Evolutionary conservation across 1,140 invertebrate species (phyloP), one percentile per base, ranked within the genome.

Genomic region (Drosophila pruinosa): DNA sequence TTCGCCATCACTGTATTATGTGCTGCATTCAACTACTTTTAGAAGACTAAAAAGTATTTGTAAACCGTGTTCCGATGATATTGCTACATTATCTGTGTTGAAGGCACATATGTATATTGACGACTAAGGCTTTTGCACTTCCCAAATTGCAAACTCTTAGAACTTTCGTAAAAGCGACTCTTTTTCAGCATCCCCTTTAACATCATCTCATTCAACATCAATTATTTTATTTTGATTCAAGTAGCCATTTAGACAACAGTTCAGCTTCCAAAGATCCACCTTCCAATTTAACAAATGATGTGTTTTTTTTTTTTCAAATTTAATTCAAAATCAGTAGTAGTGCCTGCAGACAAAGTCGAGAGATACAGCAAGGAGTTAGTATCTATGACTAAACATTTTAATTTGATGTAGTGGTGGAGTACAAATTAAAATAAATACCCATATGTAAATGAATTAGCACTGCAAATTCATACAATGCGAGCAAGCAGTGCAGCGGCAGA

Each of bases 1-100:
- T 26, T 67, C 65, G 6, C 57, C 72, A 15, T 75, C 72, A 12
- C 34, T 71, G 7, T 68, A 58, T 47, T 75, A 62, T 53, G 72
- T 78, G 2, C 17, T 69, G 21, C 70, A 65, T 39, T 59, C 58
- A n/a, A n/a, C n/a, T n/a, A n/a, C n/a, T n/a, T n/a, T n/a, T n/a
- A n/a, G n/a, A 17, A 39, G 5, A 39, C 15, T 39, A 14, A 39
- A 59, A 54, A 70, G 52, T 59, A 28, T 67, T 19, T 28, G 31
- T 31, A 36, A 53, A 54, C 68, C 58, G 17, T 62, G 14, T 17
- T 34, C 1, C 22, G 47, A 15, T 36, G 72, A 70, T 4, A 59
- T 57, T 6, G n/a, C 69, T 34, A 21, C 57, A 43, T 62, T 72
- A 48, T 48, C 1, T 2, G 2, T 15, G 22, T 6, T 21, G 19